Evolutionary conservation across 1,140 invertebrate species (phyloP).

Genomic region (Bemisia tabaci): DNA sequence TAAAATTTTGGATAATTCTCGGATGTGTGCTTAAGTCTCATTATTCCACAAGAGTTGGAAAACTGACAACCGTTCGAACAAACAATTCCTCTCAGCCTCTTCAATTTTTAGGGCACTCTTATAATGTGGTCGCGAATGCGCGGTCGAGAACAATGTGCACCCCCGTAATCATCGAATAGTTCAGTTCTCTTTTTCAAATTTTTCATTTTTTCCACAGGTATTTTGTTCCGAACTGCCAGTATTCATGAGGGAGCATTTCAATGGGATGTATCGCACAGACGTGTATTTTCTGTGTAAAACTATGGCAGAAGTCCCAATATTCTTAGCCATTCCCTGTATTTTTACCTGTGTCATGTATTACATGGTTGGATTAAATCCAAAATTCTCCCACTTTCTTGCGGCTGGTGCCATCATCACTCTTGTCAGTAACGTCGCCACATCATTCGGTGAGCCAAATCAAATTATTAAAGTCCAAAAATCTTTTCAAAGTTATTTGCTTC

Average conservation of each 20-base stretch:
- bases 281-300: constrained; percentile 89
- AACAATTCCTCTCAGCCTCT: no score
- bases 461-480: neutral
- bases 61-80: no score
- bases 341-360: constrained; percentile 80
- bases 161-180: no score
- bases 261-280: constrained; percentile 84
- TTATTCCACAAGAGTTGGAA: no score
- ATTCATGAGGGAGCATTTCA: constrained; percentile 79
- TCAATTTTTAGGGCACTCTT: no score
- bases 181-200: no score
- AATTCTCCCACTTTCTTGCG: constrained; percentile 54
- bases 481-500: no score
- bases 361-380: constrained; percentile 67
- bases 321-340: constrained; percentile 63
- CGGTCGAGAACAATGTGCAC: no score
- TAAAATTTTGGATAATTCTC: no score
- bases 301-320: constrained; percentile 71
- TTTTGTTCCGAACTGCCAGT: constrained; percentile 85
- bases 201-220: constrained; percentile 44
- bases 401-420: constrained; percentile 58
- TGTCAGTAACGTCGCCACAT: constrained; percentile 79
- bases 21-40: no score
- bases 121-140: no score
- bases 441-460: constrained; percentile 55